phyloP scores from a whole-genome alignment of 2,888 invertebrate species.

The Tinea trinotella region DNA sequence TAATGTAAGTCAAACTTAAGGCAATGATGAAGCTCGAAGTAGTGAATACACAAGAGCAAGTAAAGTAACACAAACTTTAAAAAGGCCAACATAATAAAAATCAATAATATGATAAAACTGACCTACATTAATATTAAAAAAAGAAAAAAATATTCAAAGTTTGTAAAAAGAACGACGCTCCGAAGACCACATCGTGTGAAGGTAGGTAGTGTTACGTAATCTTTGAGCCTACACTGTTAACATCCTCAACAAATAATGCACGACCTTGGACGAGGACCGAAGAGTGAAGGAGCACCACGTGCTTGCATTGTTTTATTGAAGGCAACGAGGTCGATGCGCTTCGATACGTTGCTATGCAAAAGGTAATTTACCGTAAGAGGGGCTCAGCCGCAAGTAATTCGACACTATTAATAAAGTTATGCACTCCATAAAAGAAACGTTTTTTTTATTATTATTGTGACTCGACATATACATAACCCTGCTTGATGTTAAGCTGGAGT shows the following conservation, averaged over 20 bases:
- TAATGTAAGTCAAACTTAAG: too few species aligned
- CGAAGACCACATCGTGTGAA: constrained; percentile 49
- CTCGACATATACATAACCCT: too few species aligned
- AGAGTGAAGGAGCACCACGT: constrained; percentile 69
- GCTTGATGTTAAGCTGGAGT: too few species aligned
- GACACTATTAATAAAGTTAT: not conserved
- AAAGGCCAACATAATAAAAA: too few species aligned
- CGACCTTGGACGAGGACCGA: constrained; percentile 70
- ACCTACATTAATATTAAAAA: not conserved
- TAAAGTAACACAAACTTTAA: too few species aligned
- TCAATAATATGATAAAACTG: too few species aligned
- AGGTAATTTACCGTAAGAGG: constrained; percentile 2
- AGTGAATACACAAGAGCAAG: too few species aligned
- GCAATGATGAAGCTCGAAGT: too few species aligned
- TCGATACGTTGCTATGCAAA: constrained; percentile 10
- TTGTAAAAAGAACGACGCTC: not conserved
- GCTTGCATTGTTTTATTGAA: constrained; percentile 66
- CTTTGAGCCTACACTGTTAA: constrained; percentile 66
- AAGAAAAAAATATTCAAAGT: not conserved
- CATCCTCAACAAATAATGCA: constrained; percentile 71
- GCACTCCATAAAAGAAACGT: too few species aligned
- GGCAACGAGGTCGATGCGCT: constrained; percentile 17
- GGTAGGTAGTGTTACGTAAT: constrained; percentile 64
- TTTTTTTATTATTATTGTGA: too few species aligned
- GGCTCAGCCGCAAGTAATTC: not conserved